Conservation (phyloP, 2,797 vertebrate species). For the Halcyon leucocephala region DNA sequence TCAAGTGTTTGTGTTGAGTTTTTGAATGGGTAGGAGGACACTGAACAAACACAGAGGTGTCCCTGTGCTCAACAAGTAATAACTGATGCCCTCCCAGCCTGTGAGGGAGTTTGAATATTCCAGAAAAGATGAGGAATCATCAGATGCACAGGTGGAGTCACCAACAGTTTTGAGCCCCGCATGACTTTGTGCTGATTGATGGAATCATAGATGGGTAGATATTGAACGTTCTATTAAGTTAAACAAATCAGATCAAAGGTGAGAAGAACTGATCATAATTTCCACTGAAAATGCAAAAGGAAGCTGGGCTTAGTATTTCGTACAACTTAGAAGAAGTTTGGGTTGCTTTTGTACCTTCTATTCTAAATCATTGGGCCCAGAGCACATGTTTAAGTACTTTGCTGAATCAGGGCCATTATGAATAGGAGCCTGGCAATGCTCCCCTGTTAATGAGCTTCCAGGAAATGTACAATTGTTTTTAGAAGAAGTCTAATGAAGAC, state of each 20-base stretch:
- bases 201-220: background rate
- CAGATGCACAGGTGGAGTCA: background rate
- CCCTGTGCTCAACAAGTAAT: background rate
- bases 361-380: constrained; percentile 14
- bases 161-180: background rate
- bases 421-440: constrained; percentile 68
- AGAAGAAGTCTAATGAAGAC: constrained; percentile 78
- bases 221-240: background rate
- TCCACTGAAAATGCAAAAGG: background rate
- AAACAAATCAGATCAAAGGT: background rate
- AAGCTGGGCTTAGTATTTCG: background rate
- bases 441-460: constrained; percentile 74
- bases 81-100: background rate
- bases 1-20: background rate
- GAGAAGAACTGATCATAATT: background rate
- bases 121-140: background rate
- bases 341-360: background rate
- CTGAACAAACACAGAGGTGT: background rate
- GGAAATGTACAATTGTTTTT: constrained; percentile 75
- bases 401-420: constrained; percentile 64
- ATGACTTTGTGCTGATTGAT: background rate
- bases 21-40: background rate
- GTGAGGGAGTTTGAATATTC: background rate
- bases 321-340: background rate
- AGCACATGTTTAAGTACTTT: constrained; percentile 48